phyloP scores from a whole-genome alignment of 2,113 vertebrate species.

The Sus scrofa region T2T-Sscrofa CM000819.6:89893001-89893500 shows the following conservation, averaged over 20 bases:
- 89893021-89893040: conserved; percentile 49
- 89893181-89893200: conserved; percentile 47
- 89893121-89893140: conserved; percentile 50
- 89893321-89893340: conserved; percentile 51
- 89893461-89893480: background rate
- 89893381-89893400: background rate
- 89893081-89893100: conserved; percentile 18
- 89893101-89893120: background rate
- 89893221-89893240: background rate
- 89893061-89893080: conserved; percentile 45
- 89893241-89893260: background rate
- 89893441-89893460: conserved; percentile 57
- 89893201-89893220: conserved; percentile 39
- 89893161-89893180: background rate
- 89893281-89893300: conserved; percentile 54
- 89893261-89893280: conserved; percentile 61
- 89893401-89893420: conserved; percentile 18
- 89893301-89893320: conserved; percentile 6
- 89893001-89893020: background rate
- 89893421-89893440: background rate
- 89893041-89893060: conserved; percentile 50
- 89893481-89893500: conserved; percentile 49
- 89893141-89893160: conserved; percentile 65
- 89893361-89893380: conserved; percentile 46
- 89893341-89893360: conserved; percentile 51